Evolutionary conservation across 2,797 vertebrate genomes (phyloP), one percentile per base, ranked within the genome.

Genomic region (Lacerta bilineata): DNA sequence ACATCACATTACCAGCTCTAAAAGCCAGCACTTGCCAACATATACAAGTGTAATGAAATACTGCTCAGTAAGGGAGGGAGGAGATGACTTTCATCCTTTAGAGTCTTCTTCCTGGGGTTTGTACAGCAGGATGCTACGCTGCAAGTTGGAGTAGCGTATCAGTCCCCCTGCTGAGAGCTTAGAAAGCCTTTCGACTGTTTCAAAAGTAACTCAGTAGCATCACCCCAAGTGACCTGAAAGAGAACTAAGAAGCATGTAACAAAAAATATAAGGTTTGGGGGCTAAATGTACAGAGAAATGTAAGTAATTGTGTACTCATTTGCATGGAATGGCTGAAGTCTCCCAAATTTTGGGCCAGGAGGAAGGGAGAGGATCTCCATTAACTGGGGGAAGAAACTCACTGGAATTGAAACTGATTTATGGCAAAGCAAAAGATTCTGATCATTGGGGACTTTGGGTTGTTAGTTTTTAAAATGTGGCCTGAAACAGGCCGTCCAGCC

Each of bases 41-140:
- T 50, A 55, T 43, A 1, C 88, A 93, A 80, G 89, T 85, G 59
- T 39, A 80, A 78, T 64, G 50, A 84, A 59, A 90, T 87, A 87
- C 33, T 81, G 83, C 46, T 82, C 46, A 85, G 84, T 89, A 91
- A 93, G 90, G 68, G 7, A 55, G 15, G 13, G 50, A 55, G 50
- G 50, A 1, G 50, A 55, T 55, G 50, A 55, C 50, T 81, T 86
- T 36, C 55, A 9, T 89, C n/a, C n/a, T n/a, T n/a, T n/a, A n/a
- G n/a, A n/a, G 82, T 83, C 89, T 84, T 41, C 59, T 68, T 46
- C 86, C 71, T 9, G 83, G 39, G 41, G 3, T 93, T 94, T 83
- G 84, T 93, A 90, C 69, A 91, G 18, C 64, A 25, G 59, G 69
- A 90, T 87, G 80, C 88, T 87, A 91, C 39, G 15, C 29, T 92